Evolutionary conservation across 2,113 vertebrate species (phyloP).

Genomic region (Phaetusa simplex): DNA sequence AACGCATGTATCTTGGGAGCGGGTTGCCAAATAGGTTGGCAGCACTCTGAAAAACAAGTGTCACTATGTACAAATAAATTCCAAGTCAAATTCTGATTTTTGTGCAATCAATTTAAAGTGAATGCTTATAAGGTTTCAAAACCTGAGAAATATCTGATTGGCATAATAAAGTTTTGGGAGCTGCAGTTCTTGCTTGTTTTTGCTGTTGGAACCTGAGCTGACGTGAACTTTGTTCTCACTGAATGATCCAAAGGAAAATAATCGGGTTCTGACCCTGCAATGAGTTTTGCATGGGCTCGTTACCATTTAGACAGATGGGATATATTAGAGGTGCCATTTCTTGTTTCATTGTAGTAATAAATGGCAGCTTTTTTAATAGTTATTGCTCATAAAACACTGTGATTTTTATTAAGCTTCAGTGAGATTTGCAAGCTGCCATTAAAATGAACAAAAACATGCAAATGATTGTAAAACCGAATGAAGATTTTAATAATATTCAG

Average conservation of each 20-base stretch:
- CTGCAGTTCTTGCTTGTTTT: background rate
- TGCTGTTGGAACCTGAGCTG: background rate
- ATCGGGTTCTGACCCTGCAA: background rate
- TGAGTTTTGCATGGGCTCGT: background rate
- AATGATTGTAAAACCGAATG: background rate
- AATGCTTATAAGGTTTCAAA: background rate
- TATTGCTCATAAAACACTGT: background rate
- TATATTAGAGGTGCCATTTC: background rate
- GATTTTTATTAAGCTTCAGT: background rate
- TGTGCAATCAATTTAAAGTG: background rate
- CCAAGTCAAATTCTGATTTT: background rate
- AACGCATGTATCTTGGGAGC: fast-evolving
- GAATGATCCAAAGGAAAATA: background rate
- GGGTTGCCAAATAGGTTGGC: background rate
- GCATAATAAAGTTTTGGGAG: background rate
- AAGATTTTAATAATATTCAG: background rate
- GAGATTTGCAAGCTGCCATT: background rate
- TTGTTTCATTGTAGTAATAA: background rate
- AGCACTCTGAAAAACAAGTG: background rate
- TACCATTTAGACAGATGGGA: background rate
- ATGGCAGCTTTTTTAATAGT: background rate
- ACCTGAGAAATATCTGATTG: background rate
- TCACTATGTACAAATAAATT: background rate
- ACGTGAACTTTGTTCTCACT: background rate
- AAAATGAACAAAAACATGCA: background rate